These are phyloP conservation scores for Molossus molossus DNA, from an alignment of 2,797 vertebrate species.

Conservation along the genomic window DNA sequence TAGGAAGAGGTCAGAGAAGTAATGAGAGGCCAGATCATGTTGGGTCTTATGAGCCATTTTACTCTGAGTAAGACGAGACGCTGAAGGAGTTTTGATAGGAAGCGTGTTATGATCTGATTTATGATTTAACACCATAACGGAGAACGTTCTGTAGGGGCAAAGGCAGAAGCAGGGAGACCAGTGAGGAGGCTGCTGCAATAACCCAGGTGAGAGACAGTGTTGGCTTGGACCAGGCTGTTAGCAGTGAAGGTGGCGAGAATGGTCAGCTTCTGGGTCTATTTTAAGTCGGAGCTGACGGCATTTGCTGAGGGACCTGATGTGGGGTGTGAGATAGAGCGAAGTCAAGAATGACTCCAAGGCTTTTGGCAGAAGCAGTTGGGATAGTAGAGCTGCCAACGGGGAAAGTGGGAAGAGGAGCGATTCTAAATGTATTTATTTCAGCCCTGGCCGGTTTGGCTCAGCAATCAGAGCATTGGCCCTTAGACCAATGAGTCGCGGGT, in stretches of 20 bases:
- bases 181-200: background rate
- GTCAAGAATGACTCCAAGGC: slow-evolving; percentile 51
- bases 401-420: background rate
- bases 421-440: background rate
- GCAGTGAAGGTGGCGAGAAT: background rate
- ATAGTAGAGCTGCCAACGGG: slow-evolving; percentile 4
- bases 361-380: slow-evolving; percentile 52
- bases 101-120: slow-evolving; percentile 46
- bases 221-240: background rate
- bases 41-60: slow-evolving; percentile 21
- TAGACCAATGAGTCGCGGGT: too few species aligned
- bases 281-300: slow-evolving; percentile 30
- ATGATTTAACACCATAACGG: background rate
- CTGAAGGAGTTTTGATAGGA: background rate
- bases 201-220: slow-evolving; percentile 53
- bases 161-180: background rate
- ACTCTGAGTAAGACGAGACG: slow-evolving; percentile 2
- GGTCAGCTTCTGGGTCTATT: slow-evolving; percentile 62
- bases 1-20: background rate
- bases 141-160: background rate
- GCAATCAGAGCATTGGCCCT: too few species aligned
- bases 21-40: background rate
- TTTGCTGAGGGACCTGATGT: slow-evolving; percentile 31
- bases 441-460: too few species aligned
- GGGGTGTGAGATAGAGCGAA: slow-evolving; percentile 41